Base-by-base conservation (phyloP, 2,888 invertebrate genomes). In the Caenorhabditis sp. region DNA sequence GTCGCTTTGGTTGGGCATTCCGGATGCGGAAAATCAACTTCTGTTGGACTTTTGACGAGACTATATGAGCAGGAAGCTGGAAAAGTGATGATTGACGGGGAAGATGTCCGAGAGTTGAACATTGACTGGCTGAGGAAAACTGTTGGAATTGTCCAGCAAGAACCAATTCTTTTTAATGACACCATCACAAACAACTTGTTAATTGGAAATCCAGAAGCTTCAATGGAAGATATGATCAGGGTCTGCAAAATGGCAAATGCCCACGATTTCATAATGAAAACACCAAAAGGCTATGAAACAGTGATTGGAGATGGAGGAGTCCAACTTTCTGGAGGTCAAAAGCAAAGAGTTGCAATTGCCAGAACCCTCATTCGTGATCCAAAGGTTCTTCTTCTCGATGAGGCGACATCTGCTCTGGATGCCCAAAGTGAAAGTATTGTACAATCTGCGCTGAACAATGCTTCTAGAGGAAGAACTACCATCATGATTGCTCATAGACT, bases 21-120 rank as follows among this genome's bases (percentile, higher is more conserved):
- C 83, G 97, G 97, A 0, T 96, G 96, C 56, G 90, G 90, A 55
- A 90, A 90, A 60, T 87, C 87, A 0, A 97, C 96, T 0, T 95
- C 95, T 51, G 95, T 97, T 71, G 95, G 96, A 89, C 93, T 97
- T 32, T 92, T 97, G 0, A 95, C 96, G 92, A 72, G 89, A 40
- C 77, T 89, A 6, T 91, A 97, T 91, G 96, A 96, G 91, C 95
- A 95, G 0, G 93, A 93, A 18, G 92, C 92, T 2, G 96, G 96
- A 18, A 90, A 93, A 50, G 94, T 94, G n/a, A 61, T 72, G 40
- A 79, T 86, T 53, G 86, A 86, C 40, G 84, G 79, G 9, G 28
- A 65, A 11, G 80, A 83, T 26, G 76, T 86, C 15, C 32, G 78
- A 55, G 77, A 69, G 18, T 28, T 86, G 55, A 83, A 82, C 22